Evolutionary conservation across 2,888 invertebrate species (phyloP).

Genomic region (Oxyscelio sp.): DNA sequence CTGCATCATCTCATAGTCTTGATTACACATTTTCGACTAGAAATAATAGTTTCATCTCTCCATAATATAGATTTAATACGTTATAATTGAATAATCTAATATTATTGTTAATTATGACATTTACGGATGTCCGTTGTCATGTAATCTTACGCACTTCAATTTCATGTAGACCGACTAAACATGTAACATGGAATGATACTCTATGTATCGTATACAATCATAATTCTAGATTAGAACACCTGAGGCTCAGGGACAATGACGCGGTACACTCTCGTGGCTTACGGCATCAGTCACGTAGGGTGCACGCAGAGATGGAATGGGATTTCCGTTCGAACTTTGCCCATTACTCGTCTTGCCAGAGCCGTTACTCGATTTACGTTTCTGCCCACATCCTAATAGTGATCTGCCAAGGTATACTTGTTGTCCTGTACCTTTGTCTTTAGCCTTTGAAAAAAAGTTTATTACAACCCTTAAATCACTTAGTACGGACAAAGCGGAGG

Average conservation of each 20-base stretch:
- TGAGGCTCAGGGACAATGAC: constrained; percentile 73
- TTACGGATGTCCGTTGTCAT: constrained; percentile 55
- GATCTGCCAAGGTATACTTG: constrained; percentile 65
- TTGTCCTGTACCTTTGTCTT: constrained; percentile 55
- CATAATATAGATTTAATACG: constrained; percentile 7
- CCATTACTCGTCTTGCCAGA: constrained; percentile 73
- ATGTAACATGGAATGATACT: constrained; percentile 68
- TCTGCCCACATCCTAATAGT: constrained; percentile 71
- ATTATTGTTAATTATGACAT: constrained; percentile 56
- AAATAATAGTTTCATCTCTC: neutral
- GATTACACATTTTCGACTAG: constrained; percentile 1
- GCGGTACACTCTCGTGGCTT: constrained; percentile 71
- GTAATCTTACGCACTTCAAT: constrained; percentile 63
- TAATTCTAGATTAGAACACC: constrained; percentile 75
- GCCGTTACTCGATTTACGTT: constrained; percentile 72
- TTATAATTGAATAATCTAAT: constrained; percentile 50
- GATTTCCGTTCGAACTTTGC: constrained; percentile 73
- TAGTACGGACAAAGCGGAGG: constrained; percentile 38
- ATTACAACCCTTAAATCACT: constrained; percentile 55
- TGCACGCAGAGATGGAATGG: constrained; percentile 69
- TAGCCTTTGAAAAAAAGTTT: constrained; percentile 46
- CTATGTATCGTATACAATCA: constrained; percentile 69
- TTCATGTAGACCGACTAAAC: constrained; percentile 64
- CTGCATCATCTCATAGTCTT: no score
- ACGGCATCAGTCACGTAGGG: constrained; percentile 74